Evolutionary conservation across 1,140 invertebrate species (phyloP).

Genomic region (Carcinoscorpius rotundicauda): DNA sequence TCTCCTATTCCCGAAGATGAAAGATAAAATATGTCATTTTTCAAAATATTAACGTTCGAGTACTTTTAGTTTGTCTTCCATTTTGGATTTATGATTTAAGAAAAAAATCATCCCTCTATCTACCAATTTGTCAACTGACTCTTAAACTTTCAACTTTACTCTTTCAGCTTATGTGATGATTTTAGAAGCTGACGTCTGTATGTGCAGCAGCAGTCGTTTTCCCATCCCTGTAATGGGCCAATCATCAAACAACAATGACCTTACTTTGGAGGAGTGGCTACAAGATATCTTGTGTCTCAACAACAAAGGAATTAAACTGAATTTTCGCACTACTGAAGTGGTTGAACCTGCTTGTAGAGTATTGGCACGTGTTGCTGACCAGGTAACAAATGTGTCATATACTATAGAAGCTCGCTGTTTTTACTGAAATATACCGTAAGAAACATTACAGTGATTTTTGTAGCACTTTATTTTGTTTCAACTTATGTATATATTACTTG

Average conservation of each 20-base stretch:
- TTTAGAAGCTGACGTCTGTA: conserved; percentile 63
- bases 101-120: no score
- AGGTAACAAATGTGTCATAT: background rate
- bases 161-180: conserved; percentile 55
- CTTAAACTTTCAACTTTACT: background rate
- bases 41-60: no score
- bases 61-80: no score
- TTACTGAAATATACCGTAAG: no score
- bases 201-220: conserved; percentile 37
- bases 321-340: conserved; percentile 69
- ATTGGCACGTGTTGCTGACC: conserved; percentile 32
- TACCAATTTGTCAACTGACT: no score
- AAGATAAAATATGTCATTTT: no score
- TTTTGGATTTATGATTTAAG: no score
- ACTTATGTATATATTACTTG: no score
- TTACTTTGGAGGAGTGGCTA: conserved; percentile 49
- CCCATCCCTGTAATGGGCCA: conserved; percentile 70
- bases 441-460: no score
- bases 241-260: conserved; percentile 59
- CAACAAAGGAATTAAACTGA: conserved; percentile 65
- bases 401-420: no score
- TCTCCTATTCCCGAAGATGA: no score
- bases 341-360: conserved; percentile 50
- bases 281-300: conserved; percentile 39
- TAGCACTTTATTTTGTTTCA: no score